A percentile compares a stretch with the other conserved stretches of the same genome.
Conservation (phyloP, 2,888 invertebrate species). For the Calliphora vomitoria region DNA sequence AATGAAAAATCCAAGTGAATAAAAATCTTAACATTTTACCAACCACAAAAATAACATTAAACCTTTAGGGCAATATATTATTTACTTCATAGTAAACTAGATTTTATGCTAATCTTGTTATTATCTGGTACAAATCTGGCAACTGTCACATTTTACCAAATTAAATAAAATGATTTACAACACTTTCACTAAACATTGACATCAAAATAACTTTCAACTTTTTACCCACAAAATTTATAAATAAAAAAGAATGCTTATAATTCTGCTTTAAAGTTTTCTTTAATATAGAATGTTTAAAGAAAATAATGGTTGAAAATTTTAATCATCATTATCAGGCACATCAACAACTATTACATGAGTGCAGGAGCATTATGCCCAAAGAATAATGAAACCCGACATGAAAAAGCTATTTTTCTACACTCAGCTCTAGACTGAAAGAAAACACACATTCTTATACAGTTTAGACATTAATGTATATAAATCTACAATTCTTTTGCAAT, state of each 20-base stretch:
- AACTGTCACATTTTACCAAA: neutral
- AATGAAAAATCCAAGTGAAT: too few species aligned
- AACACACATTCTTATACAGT: neutral
- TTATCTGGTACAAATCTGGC: neutral
- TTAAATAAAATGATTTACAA: conserved; percentile 5
- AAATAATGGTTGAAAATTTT: neutral
- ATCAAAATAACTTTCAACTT: neutral
- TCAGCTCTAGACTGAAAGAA: neutral
- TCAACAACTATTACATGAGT: neutral
- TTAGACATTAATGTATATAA: neutral
- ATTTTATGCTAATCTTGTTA: neutral
- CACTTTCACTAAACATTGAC: neutral
- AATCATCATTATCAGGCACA: conserved; percentile 11
- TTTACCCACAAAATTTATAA: neutral
- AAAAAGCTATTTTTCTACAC: conserved; percentile 17
- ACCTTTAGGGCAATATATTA: neutral
- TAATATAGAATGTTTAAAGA: neutral
- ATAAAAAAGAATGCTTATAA: too few species aligned
- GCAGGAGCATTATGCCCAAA: neutral
- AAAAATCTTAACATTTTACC: too few species aligned
- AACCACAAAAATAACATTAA: neutral
- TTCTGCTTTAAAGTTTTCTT: neutral
- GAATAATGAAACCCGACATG: conserved; percentile 6
- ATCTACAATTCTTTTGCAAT: neutral
- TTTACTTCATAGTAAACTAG: neutral